phyloP scores from a whole-genome alignment of 2,113 vertebrate species.

The Chaenocephalus aceratus region DNA sequence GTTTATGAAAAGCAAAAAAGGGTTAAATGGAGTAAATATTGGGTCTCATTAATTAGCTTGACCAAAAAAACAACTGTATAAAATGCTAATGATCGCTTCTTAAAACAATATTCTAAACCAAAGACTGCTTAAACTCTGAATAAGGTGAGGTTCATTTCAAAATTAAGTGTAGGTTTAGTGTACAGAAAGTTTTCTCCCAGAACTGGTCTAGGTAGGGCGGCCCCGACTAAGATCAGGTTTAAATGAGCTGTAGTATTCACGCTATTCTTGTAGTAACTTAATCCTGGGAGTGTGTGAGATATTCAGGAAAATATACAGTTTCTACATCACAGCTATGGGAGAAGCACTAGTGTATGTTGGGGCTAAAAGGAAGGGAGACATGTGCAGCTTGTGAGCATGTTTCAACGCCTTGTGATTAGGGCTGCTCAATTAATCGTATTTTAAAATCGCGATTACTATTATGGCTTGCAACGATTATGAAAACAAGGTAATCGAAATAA shows the following conservation, averaged over 20 bases:
- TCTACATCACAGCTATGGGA: constrained; percentile 14
- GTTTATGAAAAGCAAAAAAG: background rate
- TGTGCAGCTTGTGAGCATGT: background rate
- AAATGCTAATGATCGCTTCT: no score
- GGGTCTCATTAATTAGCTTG: no score
- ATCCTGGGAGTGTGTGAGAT: constrained; percentile 39
- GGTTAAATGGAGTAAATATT: no score
- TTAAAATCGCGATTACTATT: no score
- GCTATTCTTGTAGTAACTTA: constrained; percentile 53
- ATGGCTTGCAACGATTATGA: no score
- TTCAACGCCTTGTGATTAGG: background rate
- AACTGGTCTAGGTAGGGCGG: constrained; percentile 29
- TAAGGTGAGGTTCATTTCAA: background rate
- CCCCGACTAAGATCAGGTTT: constrained; percentile 49
- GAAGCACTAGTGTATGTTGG: background rate
- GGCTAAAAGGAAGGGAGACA: background rate
- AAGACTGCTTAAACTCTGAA: background rate
- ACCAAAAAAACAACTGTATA: no score
- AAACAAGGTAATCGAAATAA: no score
- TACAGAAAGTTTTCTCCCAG: background rate
- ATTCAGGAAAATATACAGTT: constrained; percentile 39
- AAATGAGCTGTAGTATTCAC: constrained; percentile 42
- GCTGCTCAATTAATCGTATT: no score
- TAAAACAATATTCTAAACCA: background rate
- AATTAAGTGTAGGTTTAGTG: background rate